These are phyloP conservation scores for Adela reaumurella DNA, from an alignment of 2,888 invertebrate genomes.

Conservation along the genomic window DNA sequence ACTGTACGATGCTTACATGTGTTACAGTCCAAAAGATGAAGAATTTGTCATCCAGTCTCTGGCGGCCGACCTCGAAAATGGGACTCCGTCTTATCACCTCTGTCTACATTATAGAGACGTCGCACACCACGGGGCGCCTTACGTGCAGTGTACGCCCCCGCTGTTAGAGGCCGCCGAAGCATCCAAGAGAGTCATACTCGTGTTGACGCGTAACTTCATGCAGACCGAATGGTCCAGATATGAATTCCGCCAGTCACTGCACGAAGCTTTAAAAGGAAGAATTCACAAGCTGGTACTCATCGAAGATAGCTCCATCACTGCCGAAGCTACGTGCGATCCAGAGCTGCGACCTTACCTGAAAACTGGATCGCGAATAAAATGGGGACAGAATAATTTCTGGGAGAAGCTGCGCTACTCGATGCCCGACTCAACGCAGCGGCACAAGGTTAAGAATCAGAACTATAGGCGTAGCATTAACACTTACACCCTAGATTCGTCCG, in stretches of 20 bases:
- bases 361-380: constrained; percentile 78
- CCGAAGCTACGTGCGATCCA: constrained; percentile 80
- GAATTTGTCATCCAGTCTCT: constrained; percentile 83
- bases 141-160: constrained; percentile 69
- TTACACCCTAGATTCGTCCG: constrained; percentile 73
- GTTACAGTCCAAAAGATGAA: constrained; percentile 90
- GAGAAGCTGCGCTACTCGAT: constrained; percentile 86
- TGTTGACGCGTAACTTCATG: constrained; percentile 84
- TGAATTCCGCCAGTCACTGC: constrained; percentile 86
- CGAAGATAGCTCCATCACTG: constrained; percentile 77
- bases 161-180: constrained; percentile 85
- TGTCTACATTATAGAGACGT: constrained; percentile 89
- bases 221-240: constrained; percentile 91
- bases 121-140: constrained; percentile 63
- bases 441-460: constrained; percentile 45
- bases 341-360: constrained; percentile 86
- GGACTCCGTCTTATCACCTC: constrained; percentile 73
- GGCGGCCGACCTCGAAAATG: constrained; percentile 81
- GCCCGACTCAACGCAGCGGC: constrained; percentile 70
- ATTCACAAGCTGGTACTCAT: constrained; percentile 85
- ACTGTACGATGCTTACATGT: constrained; percentile 88
- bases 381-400: constrained; percentile 93
- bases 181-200: constrained; percentile 80
- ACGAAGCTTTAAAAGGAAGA: constrained; percentile 83
- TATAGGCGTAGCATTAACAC: constrained; percentile 82